Evolutionary conservation across 2,113 vertebrate species (phyloP).

Genomic region (Shinisaurus crocodilurus): DNA sequence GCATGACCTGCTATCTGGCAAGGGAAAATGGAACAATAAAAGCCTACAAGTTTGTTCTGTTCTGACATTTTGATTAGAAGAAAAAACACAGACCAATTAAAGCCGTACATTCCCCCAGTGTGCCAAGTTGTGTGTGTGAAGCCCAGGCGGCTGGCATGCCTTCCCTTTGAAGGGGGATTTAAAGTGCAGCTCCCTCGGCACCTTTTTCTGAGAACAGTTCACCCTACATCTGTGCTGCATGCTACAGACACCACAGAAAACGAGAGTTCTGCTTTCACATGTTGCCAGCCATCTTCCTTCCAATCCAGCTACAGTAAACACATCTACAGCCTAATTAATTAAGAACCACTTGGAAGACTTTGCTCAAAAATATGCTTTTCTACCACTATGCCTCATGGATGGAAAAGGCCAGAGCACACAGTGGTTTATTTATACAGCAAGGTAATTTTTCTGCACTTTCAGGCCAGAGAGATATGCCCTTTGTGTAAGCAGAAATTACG

Average conservation of each 20-base stretch:
- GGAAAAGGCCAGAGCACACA: neutral
- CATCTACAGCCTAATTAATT: slow-evolving; percentile 14
- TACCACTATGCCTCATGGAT: neutral
- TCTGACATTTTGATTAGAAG: slow-evolving; percentile 48
- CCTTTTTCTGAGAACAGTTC: slow-evolving; percentile 42
- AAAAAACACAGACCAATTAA: slow-evolving; percentile 41
- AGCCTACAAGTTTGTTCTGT: slow-evolving; percentile 16
- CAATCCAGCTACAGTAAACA: slow-evolving; percentile 41
- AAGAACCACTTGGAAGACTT: slow-evolving; percentile 9
- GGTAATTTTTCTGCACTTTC: neutral
- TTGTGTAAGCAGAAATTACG: neutral
- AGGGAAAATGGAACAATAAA: neutral
- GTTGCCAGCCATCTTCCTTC: slow-evolving; percentile 8
- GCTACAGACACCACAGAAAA: slow-evolving; percentile 43
- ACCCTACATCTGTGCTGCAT: slow-evolving; percentile 57
- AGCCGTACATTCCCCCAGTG: slow-evolving; percentile 30
- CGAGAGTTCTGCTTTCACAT: slow-evolving; percentile 32
- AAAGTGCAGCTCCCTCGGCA: slow-evolving; percentile 45
- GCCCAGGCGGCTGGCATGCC: slow-evolving; percentile 35
- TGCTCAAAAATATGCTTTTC: neutral
- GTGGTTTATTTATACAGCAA: neutral
- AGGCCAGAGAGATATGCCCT: neutral
- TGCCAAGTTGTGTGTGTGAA: slow-evolving; percentile 42
- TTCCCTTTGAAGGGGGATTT: slow-evolving; percentile 55
- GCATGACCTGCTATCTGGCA: slow-evolving; percentile 9